Percentiles rank a stretch among this genome's conserved stretches.
Evolutionary conservation across 2,113 vertebrate genomes (phyloP).

Genomic region (Penelope pileata): DNA sequence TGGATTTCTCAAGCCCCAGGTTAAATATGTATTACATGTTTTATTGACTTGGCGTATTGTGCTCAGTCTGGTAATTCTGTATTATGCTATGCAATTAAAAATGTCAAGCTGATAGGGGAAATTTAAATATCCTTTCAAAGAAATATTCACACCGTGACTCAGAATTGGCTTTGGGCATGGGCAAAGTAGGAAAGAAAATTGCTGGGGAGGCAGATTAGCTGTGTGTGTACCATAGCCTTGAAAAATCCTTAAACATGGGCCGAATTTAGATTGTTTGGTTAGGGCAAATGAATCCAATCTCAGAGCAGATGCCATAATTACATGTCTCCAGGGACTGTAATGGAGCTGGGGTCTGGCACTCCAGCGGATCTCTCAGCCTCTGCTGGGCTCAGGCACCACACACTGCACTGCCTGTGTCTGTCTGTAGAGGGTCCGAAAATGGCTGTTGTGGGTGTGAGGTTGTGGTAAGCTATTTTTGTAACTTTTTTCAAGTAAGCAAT

Average conservation of each 20-base stretch:
- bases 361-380: background rate
- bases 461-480: background rate
- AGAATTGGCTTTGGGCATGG: background rate
- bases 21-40: conserved; percentile 9
- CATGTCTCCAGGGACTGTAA: background rate
- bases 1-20: conserved; percentile 29
- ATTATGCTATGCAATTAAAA: conserved; percentile 26
- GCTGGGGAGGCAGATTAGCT: background rate
- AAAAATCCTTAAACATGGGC: background rate
- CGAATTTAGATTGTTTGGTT: background rate
- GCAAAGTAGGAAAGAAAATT: background rate
- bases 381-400: background rate
- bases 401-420: background rate
- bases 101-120: background rate
- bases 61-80: conserved; percentile 13
- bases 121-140: conserved; percentile 2
- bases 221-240: background rate
- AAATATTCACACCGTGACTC: background rate
- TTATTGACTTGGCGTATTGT: background rate
- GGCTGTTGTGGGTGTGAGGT: background rate
- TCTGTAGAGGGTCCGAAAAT: background rate
- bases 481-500: background rate
- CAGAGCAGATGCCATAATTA: background rate
- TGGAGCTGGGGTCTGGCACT: background rate
- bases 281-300: background rate